A percentile compares a stretch with the other conserved stretches of the same genome.
These are phyloP conservation scores for Sebastolobus alascanus DNA, from an alignment of 2,797 vertebrate genomes.

Conservation along the genomic window DNA sequence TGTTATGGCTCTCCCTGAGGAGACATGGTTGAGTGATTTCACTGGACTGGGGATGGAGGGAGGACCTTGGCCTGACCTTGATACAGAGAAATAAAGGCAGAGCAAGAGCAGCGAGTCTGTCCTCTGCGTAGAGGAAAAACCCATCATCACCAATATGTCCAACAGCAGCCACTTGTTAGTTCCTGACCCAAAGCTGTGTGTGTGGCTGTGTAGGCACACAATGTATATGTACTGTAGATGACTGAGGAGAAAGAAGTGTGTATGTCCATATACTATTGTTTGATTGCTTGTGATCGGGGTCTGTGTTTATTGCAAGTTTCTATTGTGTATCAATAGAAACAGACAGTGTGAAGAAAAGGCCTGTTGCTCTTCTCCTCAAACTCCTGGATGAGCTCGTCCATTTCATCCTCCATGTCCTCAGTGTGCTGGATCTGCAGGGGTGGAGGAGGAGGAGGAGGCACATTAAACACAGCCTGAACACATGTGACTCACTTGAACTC, in stretches of 20 bases:
- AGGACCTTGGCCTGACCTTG: slow-evolving; percentile 66
- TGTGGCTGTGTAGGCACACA: slow-evolving; percentile 38
- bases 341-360: slow-evolving; percentile 97
- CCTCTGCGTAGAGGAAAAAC: slow-evolving; percentile 62
- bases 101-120: slow-evolving; percentile 68
- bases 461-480: neutral
- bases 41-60: slow-evolving; percentile 52
- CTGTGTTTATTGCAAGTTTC: slow-evolving; percentile 72
- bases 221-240: slow-evolving; percentile 30
- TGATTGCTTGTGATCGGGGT: slow-evolving; percentile 62
- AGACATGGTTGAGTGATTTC: slow-evolving; percentile 66
- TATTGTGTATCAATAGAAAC: slow-evolving; percentile 92
- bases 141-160: slow-evolving; percentile 53
- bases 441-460: neutral
- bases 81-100: slow-evolving; percentile 72
- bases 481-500: neutral
- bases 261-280: slow-evolving; percentile 38
- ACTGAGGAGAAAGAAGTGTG: slow-evolving; percentile 27
- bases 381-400: slow-evolving; percentile 97
- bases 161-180: slow-evolving; percentile 53
- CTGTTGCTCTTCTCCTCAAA: slow-evolving; percentile 97
- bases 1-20: slow-evolving; percentile 73
- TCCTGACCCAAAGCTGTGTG: slow-evolving; percentile 53
- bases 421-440: slow-evolving; percentile 94
- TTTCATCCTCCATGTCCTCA: slow-evolving; percentile 99